Base-by-base conservation (phyloP, 2,797 vertebrate genomes). In the Acrossocheilus fasciatus region DNA sequence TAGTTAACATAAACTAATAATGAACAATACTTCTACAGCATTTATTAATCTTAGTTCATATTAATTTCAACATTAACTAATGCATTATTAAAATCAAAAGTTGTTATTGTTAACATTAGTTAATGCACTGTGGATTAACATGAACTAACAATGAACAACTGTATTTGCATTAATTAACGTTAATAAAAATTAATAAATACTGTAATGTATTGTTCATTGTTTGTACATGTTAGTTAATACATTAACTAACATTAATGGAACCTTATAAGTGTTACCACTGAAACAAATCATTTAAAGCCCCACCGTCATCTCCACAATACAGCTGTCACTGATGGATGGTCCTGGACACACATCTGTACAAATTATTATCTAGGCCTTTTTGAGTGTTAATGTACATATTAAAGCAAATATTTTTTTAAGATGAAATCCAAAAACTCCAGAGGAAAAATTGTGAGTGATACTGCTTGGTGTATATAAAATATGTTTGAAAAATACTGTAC, bases 381-480 rank as follows among this genome's bases (percentile, higher is more conserved):
- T 79, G 75, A 88, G 77, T 76, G 88, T 87, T 85, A 84, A 92
- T 95, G 92, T 95, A 96, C 87, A 95, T 93, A 94, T 90, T 93
- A 94, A 95, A 94, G 85, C 70, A 90, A 91, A 93, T 95, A 95
- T 96, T 95, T 96, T 96, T 96, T 89, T 95, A 95, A 93, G 87
- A 93, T 84, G 89, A 91, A 92, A 93, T 92, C 91, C 92, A 88
- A 94, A 94, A 90, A 90, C 87, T 86, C 77, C 90, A 84, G 77
- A 86, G 82, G 87, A 82, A 34, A 26, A 59, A 39, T 12, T 11
- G 1, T 39, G 47, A 66, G 30, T 75, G 20, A 62, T 59, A 75
- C 41, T 36, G 57, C 82, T 74, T 75, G 82, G 11, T 75, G 41
- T 79, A 26, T 62, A 62, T 79, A 36, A 54, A 26, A 79, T 17